A percentile compares a stretch with the other conserved stretches of the same genome.
Conservation (phyloP, 2,888 invertebrate genomes). For the Acanthococcus lagerstroemiae region DNA sequence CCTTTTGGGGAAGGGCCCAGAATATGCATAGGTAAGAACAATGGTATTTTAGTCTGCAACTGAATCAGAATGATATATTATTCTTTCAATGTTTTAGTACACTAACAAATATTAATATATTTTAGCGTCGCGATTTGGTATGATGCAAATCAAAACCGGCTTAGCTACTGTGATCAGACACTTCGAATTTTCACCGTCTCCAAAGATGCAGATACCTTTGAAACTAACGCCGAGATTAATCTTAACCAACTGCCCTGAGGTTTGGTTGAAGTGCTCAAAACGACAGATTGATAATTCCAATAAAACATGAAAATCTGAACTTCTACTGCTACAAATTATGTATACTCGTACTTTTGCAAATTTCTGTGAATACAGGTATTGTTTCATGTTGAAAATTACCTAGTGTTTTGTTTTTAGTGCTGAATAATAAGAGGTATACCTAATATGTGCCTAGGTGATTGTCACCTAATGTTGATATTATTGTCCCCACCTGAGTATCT, state of each 20-base stretch:
- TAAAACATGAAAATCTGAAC: too few relatives aligned
- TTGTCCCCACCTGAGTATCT: too few relatives aligned
- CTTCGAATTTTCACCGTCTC: conserved; percentile 33
- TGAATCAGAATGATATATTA: not conserved
- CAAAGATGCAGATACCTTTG: conserved; percentile 34
- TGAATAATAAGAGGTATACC: not conserved
- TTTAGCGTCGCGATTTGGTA: conserved; percentile 34
- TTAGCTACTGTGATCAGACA: conserved; percentile 45
- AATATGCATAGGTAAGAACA: conserved; percentile 42
- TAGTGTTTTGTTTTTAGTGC: not conserved
- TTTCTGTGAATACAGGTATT: not conserved
- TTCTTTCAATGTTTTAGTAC: not conserved
- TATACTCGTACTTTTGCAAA: not conserved
- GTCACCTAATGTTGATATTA: too few relatives aligned
- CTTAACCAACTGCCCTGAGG: conserved; percentile 12
- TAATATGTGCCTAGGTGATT: not conserved
- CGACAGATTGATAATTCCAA: not conserved
- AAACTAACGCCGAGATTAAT: conserved; percentile 31
- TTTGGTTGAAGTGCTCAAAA: conserved; percentile 20
- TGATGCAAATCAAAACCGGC: conserved; percentile 48
- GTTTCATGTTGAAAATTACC: not conserved
- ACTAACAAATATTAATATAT: too few relatives aligned
- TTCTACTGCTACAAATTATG: too few relatives aligned
- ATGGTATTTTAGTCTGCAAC: not conserved
- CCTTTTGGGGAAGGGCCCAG: conserved; percentile 44